Base-by-base conservation (phyloP, 2,113 vertebrate genomes). In the Semicossyphus pulcher region DNA sequence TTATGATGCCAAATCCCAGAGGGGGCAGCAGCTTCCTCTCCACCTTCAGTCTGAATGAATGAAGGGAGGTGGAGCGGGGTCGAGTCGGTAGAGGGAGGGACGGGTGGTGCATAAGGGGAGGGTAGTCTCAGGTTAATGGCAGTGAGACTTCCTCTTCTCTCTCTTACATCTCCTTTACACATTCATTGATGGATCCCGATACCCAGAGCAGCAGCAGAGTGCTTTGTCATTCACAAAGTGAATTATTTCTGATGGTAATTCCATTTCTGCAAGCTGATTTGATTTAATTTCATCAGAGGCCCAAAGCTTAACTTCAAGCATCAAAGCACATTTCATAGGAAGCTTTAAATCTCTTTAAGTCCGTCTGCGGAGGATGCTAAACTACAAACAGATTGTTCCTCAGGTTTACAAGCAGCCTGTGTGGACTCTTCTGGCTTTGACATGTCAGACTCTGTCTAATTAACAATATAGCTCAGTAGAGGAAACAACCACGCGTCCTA, bases 401-500 rank as follows among this genome's bases (percentile, higher is more conserved):
- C 26, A 51, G 53, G 39, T 69, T 78, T 56, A 80, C 56, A 3
- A 51, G 41, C 64, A 41, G 59, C 60, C 67, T 62, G 59, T 16
- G 32, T 48, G 21, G 62, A 47, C 39, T 62, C 66, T 65, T 49
- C 18, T 37, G n/a, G 29, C 72, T 68, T 53, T 1, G 72, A 80
- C 5, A 7, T 9, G 16, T 32, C 82, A 84, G 86, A 88, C n/a
- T n/a, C n/a, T 70, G 49, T 32, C 79, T 63, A 73, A 90, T 86
- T 76, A 87, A 83, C 47, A 44, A 76, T 77, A 68, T 71, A 87
- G 65, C 66, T 49, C 81, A 60, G 71, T 78, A 90, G 92, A 94
- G 91, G 93, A 94, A 92, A 92, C 87, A 90, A 93, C 90, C 89
- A 91, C 20, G 93, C 92, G 87, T 94, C 49, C 94, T 95, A 93